phyloP scores from a whole-genome alignment of 2,113 vertebrate species.

The Hystrix cristata region DNA sequence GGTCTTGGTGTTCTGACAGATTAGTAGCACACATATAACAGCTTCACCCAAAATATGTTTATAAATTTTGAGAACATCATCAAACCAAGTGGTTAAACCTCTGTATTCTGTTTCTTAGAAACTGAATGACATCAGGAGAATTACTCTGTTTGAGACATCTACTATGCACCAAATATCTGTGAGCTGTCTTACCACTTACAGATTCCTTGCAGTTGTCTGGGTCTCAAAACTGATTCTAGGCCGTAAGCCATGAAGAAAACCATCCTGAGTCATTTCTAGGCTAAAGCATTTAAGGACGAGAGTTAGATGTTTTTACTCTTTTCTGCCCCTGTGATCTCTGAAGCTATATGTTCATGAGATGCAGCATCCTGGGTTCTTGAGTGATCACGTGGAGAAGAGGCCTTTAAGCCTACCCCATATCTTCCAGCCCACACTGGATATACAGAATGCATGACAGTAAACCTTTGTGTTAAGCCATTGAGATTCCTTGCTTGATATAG shows the following conservation, averaged over 20 bases:
- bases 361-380: neutral
- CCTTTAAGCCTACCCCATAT: neutral
- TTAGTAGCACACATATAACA: neutral
- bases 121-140: neutral
- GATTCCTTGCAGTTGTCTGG: neutral
- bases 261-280: neutral
- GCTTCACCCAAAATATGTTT: neutral
- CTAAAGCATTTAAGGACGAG: neutral
- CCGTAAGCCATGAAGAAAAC: neutral
- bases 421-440: neutral
- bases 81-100: neutral
- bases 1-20: neutral
- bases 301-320: neutral
- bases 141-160: neutral
- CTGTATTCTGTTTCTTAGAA: neutral
- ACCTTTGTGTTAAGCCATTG: neutral
- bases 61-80: neutral
- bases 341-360: neutral
- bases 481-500: neutral
- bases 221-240: neutral
- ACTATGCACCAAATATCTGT: neutral
- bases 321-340: neutral
- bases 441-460: neutral
- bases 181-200: neutral
- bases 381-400: neutral